Evolutionary conservation across 2,797 vertebrate genomes (phyloP).

Genomic region (Urocyon cinereoargenteus): DNA sequence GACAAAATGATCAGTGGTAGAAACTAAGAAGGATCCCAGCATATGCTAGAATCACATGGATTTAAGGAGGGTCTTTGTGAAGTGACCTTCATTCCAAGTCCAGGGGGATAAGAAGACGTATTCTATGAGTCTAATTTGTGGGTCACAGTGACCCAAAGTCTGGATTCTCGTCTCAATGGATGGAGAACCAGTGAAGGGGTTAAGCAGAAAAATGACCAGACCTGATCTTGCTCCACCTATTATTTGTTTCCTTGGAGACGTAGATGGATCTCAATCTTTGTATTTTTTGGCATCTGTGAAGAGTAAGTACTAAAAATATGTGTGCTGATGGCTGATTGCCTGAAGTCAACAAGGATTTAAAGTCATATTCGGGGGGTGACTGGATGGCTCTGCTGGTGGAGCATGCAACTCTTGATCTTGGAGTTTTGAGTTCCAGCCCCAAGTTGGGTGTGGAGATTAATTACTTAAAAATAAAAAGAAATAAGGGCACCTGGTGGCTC

Average conservation of each 20-base stretch:
- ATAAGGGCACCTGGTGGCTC: not conserved
- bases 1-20: not conserved
- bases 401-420: not conserved
- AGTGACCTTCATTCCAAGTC: not conserved
- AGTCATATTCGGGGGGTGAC: not conserved
- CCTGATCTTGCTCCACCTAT: not conserved
- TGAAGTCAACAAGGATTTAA: not conserved
- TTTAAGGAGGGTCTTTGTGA: not conserved
- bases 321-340: not conserved
- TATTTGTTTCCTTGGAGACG: not conserved
- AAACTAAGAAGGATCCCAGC: not conserved
- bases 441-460: not conserved
- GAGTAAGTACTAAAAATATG: not conserved
- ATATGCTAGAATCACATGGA: not conserved
- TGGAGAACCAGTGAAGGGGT: not conserved
- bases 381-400: not conserved
- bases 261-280: not conserved
- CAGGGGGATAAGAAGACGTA: not conserved
- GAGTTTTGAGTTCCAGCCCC: not conserved
- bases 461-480: not conserved
- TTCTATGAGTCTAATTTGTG: not conserved
- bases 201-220: not conserved
- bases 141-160: not conserved
- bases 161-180: not conserved
- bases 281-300: not conserved